Percentiles rank a stretch among this genome's conserved stretches.
These are phyloP conservation scores for Colossoma macropomum DNA, from an alignment of 2,113 vertebrate genomes.

Conservation along the genomic window DNA sequence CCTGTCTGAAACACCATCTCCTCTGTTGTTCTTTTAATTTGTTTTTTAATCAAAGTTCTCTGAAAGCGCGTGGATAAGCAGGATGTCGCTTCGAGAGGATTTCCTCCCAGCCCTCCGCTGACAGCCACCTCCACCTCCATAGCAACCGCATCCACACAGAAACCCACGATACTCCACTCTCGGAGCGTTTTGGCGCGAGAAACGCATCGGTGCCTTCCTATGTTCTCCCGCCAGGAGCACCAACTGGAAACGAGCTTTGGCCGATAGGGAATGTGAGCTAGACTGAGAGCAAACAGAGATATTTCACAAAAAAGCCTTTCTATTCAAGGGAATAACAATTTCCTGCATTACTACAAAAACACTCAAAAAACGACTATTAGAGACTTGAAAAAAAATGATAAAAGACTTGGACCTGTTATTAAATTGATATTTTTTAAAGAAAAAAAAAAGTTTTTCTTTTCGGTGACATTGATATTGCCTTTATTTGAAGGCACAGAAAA, in stretches of 20 bases:
- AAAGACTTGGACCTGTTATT: slow-evolving; percentile 80
- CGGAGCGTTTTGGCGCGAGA: slow-evolving; percentile 69
- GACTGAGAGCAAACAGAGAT: slow-evolving; percentile 47
- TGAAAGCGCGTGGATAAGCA: slow-evolving; percentile 54
- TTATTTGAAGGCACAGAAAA: slow-evolving; percentile 79
- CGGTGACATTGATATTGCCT: slow-evolving; percentile 82
- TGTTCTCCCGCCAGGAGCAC: slow-evolving; percentile 73
- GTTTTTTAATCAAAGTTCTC: slow-evolving; percentile 39
- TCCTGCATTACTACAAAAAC: slow-evolving; percentile 70
- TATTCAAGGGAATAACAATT: slow-evolving; percentile 76
- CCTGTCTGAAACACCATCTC: slow-evolving; percentile 49
- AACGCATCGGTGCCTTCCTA: slow-evolving; percentile 86
- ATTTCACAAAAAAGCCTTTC: slow-evolving; percentile 86
- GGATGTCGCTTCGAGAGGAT: slow-evolving; percentile 71
- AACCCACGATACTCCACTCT: slow-evolving; percentile 44
- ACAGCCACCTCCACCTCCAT: slow-evolving; percentile 4
- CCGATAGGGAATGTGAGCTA: slow-evolving; percentile 38
- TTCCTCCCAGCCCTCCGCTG: slow-evolving; percentile 21
- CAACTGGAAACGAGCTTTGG: slow-evolving; percentile 52
- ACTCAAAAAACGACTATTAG: slow-evolving; percentile 55
- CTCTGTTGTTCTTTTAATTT: slow-evolving; percentile 29
- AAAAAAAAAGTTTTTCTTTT: slow-evolving; percentile 81
- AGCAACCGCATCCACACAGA: slow-evolving; percentile 7
- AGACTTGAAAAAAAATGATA: slow-evolving; percentile 55
- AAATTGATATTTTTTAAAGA: slow-evolving; percentile 88